These are phyloP conservation scores for Xiphorhynchus elegans DNA, from an alignment of 2,113 vertebrate genomes.

Conservation along the genomic window DNA sequence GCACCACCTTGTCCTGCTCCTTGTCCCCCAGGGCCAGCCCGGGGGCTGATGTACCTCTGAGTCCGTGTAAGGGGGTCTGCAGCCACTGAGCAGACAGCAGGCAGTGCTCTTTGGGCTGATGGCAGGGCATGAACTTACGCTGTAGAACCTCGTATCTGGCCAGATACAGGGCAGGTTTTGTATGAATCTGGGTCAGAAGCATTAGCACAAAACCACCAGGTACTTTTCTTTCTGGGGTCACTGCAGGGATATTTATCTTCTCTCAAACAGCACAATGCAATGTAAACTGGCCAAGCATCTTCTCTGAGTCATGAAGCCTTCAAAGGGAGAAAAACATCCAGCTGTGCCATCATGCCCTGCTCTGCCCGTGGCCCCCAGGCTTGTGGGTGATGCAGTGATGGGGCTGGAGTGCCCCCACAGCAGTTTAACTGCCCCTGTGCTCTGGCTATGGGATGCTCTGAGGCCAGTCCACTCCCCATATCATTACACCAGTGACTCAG, in stretches of 20 bases:
- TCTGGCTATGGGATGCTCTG: background rate
- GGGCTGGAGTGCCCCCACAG: background rate
- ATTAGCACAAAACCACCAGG: fast-evolving
- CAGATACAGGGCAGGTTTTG: background rate
- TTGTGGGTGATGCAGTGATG: background rate
- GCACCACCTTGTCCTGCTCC: background rate
- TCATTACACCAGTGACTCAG: background rate
- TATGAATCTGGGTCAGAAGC: background rate
- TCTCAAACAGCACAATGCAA: fast-evolving
- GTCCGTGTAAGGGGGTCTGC: too few relatives aligned
- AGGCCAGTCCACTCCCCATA: fast-evolving
- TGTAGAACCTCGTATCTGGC: background rate
- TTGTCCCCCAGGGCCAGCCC: background rate
- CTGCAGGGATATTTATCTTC: background rate
- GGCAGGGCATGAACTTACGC: background rate
- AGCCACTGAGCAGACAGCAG: background rate
- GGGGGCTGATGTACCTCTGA: background rate
- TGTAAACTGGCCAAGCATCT: background rate
- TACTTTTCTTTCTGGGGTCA: background rate
- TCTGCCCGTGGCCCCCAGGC: fast-evolving
- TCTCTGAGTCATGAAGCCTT: fast-evolving
- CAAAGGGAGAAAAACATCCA: background rate
- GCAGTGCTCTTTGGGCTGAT: background rate
- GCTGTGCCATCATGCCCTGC: background rate
- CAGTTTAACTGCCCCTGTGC: background rate